Base-by-base conservation (phyloP, 64 coral and sea anemone genomes). In the Pocillopora damicornis region DNA sequence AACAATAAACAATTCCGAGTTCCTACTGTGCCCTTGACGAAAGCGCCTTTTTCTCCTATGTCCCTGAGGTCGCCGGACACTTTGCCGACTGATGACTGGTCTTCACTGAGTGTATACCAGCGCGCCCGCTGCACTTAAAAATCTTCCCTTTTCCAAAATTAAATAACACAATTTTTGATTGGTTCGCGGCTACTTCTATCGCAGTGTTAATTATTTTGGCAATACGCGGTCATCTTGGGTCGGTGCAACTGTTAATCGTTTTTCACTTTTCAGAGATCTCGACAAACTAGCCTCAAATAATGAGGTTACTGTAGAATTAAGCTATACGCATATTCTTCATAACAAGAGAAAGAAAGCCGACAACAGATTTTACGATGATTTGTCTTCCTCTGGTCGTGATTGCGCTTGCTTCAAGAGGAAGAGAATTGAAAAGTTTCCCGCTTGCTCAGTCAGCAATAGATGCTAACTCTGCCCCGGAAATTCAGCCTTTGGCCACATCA, bases 121-220 rank as follows among this genome's bases (percentile, higher is more conserved):
- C 76, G 80, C 81, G 80, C 73, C 15, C 58, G 37, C 60, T 58
- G 71, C 73, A 89, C 69, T 84, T 85, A 42, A 76, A 51, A 62
- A 76, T 37, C 75, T 71, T 87, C 73, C 89, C 83, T 80, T 73
- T 87, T 91, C 60, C 56, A 91, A 87, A 91, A 76, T 87, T 91
- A 65, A 73, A 61, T 45, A 58, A 91, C 25, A 45, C 63, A 71
- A 77, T 59, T 73, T 42, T 37, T 91, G 90, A 91, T 91, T 91
- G 90, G 90, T 68, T 87, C 75, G 90, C 90, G 90, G 90, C 75
- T 75, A 80, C 90, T 87, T 91, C 83, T 91, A 74, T 79, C 76
- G 87, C 83, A 37, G 38, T 81, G 82, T 38, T 91, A 91, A 91
- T 91, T 91, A 81, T 87, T 77, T 86, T 73, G 85, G 90, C 83